These are phyloP conservation scores for Cyprinodon variegatus DNA, from an alignment of 2,113 vertebrate species.

Conservation along the genomic window DNA sequence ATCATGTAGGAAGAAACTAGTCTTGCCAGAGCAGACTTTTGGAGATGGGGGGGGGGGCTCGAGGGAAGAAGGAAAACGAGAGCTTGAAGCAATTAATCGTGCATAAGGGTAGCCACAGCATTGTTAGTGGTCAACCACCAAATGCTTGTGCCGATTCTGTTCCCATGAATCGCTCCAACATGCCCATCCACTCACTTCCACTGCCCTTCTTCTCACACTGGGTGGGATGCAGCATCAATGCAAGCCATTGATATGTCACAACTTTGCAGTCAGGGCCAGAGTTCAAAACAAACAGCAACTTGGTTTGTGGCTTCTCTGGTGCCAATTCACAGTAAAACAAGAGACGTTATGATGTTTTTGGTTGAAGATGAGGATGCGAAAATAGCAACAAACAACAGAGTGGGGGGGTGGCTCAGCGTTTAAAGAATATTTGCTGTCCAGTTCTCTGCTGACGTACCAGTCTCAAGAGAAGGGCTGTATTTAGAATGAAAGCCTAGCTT, in stretches of 20 bases:
- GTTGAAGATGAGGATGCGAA: conserved; percentile 30
- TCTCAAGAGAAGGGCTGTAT: conserved; percentile 57
- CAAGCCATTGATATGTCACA: conserved; percentile 37
- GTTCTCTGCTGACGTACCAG: conserved; percentile 44
- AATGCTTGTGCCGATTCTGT: conserved; percentile 74
- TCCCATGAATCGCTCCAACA: conserved; percentile 74
- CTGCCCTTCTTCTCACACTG: conserved; percentile 56
- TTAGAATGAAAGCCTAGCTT: conserved; percentile 62
- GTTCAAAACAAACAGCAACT: conserved; percentile 60
- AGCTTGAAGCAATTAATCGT: conserved; percentile 78
- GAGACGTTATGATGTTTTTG: conserved; percentile 35
- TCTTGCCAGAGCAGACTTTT: conserved; percentile 43
- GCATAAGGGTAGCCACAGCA: conserved; percentile 76
- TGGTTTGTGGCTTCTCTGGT: conserved; percentile 26
- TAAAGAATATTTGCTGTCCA: conserved; percentile 52
- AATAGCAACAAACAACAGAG: conserved; percentile 54
- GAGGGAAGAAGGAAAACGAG: conserved; percentile 64
- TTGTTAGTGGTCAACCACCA: conserved; percentile 80
- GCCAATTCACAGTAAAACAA: conserved; percentile 23
- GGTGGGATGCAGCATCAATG: conserved; percentile 62
- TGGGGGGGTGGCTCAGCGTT: conserved; percentile 23
- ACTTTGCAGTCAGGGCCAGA: conserved; percentile 23
- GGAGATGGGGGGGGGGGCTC: conserved; percentile 17
- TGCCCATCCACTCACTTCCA: conserved; percentile 59
- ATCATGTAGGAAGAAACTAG: conserved; percentile 43